These are phyloP conservation scores for Ganaspis brasiliensis DNA, from an alignment of 2,888 invertebrate genomes.

Conservation along the genomic window DNA sequence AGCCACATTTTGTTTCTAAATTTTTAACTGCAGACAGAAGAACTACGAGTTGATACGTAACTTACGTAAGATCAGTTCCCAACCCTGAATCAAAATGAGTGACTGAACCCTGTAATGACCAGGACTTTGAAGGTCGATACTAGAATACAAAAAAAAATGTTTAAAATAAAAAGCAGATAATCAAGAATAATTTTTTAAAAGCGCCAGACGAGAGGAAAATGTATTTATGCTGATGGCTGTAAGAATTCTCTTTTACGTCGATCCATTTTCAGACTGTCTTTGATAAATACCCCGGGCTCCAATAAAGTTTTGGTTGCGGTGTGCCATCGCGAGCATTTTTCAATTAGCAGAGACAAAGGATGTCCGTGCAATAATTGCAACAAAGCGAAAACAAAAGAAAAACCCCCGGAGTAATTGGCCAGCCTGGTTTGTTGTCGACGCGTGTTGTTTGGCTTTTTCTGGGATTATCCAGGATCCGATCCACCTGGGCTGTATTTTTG, in stretches of 20 bases:
- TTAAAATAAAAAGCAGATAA: too few species aligned
- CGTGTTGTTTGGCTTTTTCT: constrained; percentile 49
- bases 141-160: too few species aligned
- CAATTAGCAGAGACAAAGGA: constrained; percentile 72
- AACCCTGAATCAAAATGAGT: too few species aligned
- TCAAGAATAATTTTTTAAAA: too few species aligned
- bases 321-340: constrained; percentile 69
- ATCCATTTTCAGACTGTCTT: constrained; percentile 47
- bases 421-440: constrained; percentile 62
- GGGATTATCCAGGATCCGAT: constrained; percentile 23
- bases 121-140: too few species aligned
- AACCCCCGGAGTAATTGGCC: constrained; percentile 69
- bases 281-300: constrained; percentile 54
- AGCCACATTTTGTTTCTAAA: too few species aligned
- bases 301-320: constrained; percentile 58
- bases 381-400: constrained; percentile 69
- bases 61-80: too few species aligned
- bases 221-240: too few species aligned
- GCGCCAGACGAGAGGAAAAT: too few species aligned
- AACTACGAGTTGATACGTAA: too few species aligned
- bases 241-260: constrained; percentile 17
- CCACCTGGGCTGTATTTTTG: constrained; percentile 39
- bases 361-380: constrained; percentile 72
- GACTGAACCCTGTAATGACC: too few species aligned
- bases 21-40: too few species aligned